Conservation (phyloP, 2,888 invertebrate genomes). For the Erannis defoliaria region DNA sequence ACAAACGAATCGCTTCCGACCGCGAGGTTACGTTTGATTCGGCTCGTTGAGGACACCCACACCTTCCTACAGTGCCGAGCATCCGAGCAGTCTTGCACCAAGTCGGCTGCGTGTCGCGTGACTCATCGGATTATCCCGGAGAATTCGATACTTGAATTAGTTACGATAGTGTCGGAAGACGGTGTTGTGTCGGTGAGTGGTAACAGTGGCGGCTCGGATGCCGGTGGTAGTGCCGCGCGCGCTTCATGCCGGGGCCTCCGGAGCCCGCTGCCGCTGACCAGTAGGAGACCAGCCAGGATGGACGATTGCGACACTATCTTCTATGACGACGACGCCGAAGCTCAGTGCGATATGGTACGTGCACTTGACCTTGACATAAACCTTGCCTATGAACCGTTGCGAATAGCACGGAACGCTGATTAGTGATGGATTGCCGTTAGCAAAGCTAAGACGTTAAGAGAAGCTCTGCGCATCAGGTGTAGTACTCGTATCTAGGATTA, state of each 20-base stretch:
- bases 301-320: conserved; percentile 83
- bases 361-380: conserved; percentile 54
- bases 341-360: conserved; percentile 84
- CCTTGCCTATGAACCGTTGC: conserved; percentile 46
- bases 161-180: conserved; percentile 59
- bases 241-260: conserved; percentile 82
- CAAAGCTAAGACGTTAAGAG: conserved; percentile 18
- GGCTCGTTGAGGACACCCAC: conserved; percentile 84
- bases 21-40: conserved; percentile 72
- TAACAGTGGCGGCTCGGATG: conserved; percentile 74
- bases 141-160: conserved; percentile 65
- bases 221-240: conserved; percentile 81
- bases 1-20: conserved; percentile 57
- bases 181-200: conserved; percentile 58
- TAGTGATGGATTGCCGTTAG: conserved; percentile 35
- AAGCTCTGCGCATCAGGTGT: conserved; percentile 3
- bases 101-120: conserved; percentile 72
- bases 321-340: conserved; percentile 85
- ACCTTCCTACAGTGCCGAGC: conserved; percentile 56
- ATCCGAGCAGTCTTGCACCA: conserved; percentile 61
- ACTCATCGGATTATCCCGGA: conserved; percentile 80
- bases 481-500: conserved; percentile 42
- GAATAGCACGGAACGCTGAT: conserved; percentile 27
- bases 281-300: conserved; percentile 76
- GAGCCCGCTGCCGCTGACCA: conserved; percentile 62